A percentile compares a stretch with the other conserved stretches of the same genome.
Conservation (phyloP, 2,113 vertebrate genomes). For the Turdus rufiventris region DNA sequence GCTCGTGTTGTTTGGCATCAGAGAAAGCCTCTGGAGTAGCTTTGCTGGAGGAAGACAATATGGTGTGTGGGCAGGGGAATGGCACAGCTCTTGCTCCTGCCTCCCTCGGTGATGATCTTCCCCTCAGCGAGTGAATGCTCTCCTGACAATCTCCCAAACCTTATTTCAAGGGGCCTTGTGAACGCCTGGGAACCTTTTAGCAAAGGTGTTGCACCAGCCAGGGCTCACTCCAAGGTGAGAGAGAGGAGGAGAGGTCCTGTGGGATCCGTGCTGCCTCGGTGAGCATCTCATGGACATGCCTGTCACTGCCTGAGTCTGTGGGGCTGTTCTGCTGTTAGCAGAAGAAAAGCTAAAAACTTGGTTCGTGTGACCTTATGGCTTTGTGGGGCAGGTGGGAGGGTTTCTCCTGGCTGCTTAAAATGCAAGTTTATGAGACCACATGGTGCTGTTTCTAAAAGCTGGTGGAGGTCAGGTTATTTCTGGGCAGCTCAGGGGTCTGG, state of each 20-base stretch:
- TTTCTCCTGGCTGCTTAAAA: not conserved
- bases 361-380: not conserved
- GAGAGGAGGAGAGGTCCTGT: not conserved
- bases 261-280: not conserved
- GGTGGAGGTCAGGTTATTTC: accelerated
- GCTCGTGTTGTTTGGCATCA: not conserved
- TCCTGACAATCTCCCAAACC: not conserved
- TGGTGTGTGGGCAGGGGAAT: constrained; percentile 36
- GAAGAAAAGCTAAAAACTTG: not conserved
- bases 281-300: accelerated
- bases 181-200: not conserved
- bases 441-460: not conserved
- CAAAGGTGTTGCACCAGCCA: not conserved
- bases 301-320: accelerated
- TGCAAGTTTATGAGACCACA: not conserved
- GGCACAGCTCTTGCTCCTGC: not conserved
- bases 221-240: not conserved
- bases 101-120: not conserved
- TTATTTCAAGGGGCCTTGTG: not conserved
- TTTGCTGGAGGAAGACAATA: constrained; percentile 48
- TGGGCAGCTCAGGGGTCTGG: not conserved
- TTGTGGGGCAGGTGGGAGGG: not conserved
- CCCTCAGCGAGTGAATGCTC: not conserved
- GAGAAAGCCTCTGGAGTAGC: constrained; percentile 27
- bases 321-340: not conserved